Base-by-base conservation (phyloP, 1,140 invertebrate genomes). In the Rhagoletis zephyria region DNA sequence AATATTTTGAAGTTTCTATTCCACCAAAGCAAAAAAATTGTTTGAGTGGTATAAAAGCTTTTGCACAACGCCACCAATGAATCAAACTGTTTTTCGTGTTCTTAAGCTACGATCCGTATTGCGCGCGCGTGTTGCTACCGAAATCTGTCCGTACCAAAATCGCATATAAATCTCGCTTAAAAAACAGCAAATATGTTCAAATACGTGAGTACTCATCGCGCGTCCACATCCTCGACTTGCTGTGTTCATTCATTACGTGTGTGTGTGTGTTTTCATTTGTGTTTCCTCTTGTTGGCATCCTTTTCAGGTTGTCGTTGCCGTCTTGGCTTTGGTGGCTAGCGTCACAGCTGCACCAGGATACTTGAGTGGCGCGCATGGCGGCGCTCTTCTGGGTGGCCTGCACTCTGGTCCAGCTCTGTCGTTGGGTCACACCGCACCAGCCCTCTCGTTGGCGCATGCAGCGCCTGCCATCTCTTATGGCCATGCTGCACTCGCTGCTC, bases 291-390 rank as follows among this genome's bases (percentile, higher is more conserved):
- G 9, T 56, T 48, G 74, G 45, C 48, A 56, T 81, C 48, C 48
- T 59, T 87, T 59, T 1, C 59, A 92, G 91, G 88, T 91, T 48
- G 85, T 91, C 60, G 87, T 92, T 81, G 89, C 91, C 7, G 91
- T 90, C 74, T 87, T 89, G 30, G 89, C 88, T 85, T 89, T 91
- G 85, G 70, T 92, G 87, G 91, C 90, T 87, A 90, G 90, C 85
- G 91, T 87, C 88, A 88, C 88, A 85, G 92, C 92, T 51, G 90
- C 89, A 89, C 90, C 92, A 86, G 91, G 92, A 86, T 91, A 91
- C 10, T 86, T 93, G 86, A 90, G 90, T 56, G 90, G 89, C 87
- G 48, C 67, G 42, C 87, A 74, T 60, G 86, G 86, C 51, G 86
- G 74, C 40, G 87, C 14, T 74, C 88, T 89, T 70, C 86, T 88